phyloP scores from a whole-genome alignment of 2,797 vertebrate species.

The Scarus forsteni region DNA sequence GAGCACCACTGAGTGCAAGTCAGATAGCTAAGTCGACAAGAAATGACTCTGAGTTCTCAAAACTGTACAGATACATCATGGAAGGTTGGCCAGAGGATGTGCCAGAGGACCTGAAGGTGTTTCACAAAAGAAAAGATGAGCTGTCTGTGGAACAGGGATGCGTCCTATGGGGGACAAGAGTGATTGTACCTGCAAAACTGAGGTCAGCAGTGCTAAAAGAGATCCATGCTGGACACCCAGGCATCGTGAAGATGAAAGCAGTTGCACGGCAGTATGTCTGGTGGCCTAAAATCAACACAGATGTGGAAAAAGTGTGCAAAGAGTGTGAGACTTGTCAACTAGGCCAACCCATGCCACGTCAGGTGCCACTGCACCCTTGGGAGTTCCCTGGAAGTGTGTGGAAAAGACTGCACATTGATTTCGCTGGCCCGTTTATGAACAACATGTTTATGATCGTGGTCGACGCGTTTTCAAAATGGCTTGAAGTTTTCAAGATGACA shows the following conservation, averaged over 20 bases:
- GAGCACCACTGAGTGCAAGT: background rate
- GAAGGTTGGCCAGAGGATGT: background rate
- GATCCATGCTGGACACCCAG: background rate
- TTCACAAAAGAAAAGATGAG: background rate
- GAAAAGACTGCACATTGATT: too few species aligned
- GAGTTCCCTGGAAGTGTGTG: too few species aligned
- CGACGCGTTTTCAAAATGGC: too few species aligned
- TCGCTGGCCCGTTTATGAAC: too few species aligned
- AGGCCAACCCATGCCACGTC: background rate
- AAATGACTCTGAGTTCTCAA: background rate
- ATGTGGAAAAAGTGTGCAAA: background rate
- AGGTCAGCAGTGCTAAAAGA: background rate
- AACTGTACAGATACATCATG: background rate
- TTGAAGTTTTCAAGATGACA: too few species aligned
- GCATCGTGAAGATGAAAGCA: background rate
- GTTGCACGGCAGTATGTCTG: background rate
- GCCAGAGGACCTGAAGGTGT: background rate
- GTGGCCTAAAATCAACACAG: background rate
- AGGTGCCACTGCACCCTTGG: background rate
- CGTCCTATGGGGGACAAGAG: background rate
- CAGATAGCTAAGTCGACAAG: background rate
- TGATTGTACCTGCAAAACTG: background rate
- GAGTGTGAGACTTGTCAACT: background rate
- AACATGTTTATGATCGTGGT: too few species aligned
- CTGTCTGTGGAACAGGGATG: background rate